phyloP scores from a whole-genome alignment of 1,140 invertebrate genomes.

The Oryctes rhinoceros region DNA sequence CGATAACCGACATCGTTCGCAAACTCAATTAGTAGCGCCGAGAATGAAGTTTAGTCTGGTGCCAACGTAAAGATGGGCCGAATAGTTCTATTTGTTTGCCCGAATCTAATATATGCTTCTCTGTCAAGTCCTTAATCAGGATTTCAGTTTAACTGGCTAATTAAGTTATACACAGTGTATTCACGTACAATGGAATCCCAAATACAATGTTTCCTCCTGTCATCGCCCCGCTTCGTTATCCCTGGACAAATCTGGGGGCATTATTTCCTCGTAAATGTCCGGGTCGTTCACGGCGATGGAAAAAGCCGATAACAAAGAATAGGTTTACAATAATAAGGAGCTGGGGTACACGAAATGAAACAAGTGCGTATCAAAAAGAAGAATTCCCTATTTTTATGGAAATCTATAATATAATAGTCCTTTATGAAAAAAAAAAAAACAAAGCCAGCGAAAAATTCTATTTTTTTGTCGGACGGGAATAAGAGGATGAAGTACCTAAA shows the following conservation, averaged over 20 bases:
- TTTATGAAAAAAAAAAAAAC: no score
- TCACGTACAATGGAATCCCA: constrained; percentile 7
- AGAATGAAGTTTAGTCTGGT: constrained; percentile 2
- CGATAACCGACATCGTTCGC: neutral
- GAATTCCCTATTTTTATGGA: no score
- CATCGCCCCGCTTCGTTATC: constrained; percentile 3
- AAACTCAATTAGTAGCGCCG: constrained; percentile 11
- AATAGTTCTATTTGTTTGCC: constrained; percentile 13
- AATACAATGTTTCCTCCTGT: constrained; percentile 24
- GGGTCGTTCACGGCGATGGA: neutral
- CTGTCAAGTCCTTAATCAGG: constrained; percentile 21
- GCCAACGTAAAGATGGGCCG: neutral
- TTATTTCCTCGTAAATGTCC: constrained; percentile 13
- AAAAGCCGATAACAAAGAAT: neutral
- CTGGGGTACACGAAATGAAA: no score
- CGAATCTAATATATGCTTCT: constrained; percentile 12
- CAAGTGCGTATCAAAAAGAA: no score
- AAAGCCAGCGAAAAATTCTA: no score
- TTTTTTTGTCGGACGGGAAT: no score
- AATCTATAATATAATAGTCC: no score
- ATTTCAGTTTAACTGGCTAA: constrained; percentile 18
- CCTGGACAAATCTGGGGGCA: neutral
- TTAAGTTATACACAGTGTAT: constrained; percentile 27
- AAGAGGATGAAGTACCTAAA: no score
- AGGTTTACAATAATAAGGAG: constrained; percentile 6